A percentile compares a stretch with the other conserved stretches of the same genome.
Evolutionary conservation across 2,797 vertebrate species (phyloP).

Genomic region (Acanthiza pusilla): DNA sequence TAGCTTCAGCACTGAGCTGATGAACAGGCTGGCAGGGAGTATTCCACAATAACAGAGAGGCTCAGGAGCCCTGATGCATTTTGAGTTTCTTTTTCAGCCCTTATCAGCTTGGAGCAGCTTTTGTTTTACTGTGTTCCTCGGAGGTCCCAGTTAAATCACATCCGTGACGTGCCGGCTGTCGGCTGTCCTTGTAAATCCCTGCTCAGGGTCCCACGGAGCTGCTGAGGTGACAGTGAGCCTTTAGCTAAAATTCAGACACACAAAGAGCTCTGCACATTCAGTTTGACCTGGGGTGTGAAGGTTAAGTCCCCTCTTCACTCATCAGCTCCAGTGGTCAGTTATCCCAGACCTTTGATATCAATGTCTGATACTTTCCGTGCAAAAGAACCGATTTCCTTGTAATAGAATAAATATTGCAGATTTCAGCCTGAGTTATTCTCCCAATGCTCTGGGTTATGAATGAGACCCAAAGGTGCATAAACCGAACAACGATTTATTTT

Average conservation of each 20-base stretch:
- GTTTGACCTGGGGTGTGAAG: not conserved
- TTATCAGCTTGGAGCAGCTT: not conserved
- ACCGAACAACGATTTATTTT: not conserved
- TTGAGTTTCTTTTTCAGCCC: not conserved
- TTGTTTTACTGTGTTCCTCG: not conserved
- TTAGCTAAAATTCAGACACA: not conserved
- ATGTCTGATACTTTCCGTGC: not conserved
- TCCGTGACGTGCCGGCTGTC: rapidly evolving
- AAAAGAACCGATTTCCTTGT: not conserved
- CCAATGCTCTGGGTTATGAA: not conserved
- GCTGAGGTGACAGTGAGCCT: not conserved
- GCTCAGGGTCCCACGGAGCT: not conserved
- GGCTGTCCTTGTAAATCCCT: not conserved
- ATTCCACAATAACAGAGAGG: not conserved
- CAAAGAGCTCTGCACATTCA: not conserved
- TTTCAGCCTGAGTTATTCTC: constrained; percentile 18
- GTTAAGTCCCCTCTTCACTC: not conserved
- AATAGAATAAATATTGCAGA: constrained; percentile 2
- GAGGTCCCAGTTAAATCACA: not conserved
- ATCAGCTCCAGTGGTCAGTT: not conserved
- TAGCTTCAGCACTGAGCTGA: not conserved
- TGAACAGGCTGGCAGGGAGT: not conserved
- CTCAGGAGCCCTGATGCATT: not conserved
- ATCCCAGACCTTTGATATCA: not conserved
- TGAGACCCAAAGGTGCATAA: constrained; percentile 29